Evolutionary conservation across 2,888 invertebrate species (phyloP), one percentile per base, ranked within the genome.

Genomic region (Neoascia interrupta): DNA sequence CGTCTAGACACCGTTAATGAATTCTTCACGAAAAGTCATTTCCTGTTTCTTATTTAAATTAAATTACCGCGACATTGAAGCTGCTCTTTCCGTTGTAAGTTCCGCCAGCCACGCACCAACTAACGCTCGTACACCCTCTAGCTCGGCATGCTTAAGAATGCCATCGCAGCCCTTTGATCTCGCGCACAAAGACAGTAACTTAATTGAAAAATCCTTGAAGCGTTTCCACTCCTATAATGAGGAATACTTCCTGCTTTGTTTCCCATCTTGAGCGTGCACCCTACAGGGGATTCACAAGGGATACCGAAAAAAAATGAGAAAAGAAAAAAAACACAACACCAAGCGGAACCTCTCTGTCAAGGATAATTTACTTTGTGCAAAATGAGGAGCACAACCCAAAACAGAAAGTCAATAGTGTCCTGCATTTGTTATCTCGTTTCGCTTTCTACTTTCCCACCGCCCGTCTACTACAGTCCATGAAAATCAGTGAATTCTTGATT

Each of bases 1-100:
- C 31, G 75, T 76, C 75, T 76, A 76, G 75, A 76, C 69, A n/a
- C 23, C 31, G 56, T 45, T 69, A 58, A 69, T 69, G 63, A 75
- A 69, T 69, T 56, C 63, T 16, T 45, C 18, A 18, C 43, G 34
- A 64, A 64, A 63, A 58, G 28, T 58, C 51, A 63, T 69, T 69
- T 54, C 61, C 54, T 63, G 43, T 64, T 64, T 64, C 73, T 58
- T 73, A 51, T 73, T 64, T 64, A 64, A 73, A 73, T 64, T 58
- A 51, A 73, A 73, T 73, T 73, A 68, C 41, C 43, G 34, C 28
- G 49, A 47, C 28, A 39, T 31, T 56, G 41, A 58, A 43, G 34
- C 31, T 16, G 8, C 13, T 61, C 28, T 39, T 49, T 8, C 26
- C 10, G n/a, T 31, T 31, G 18, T 41, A n/a, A 39, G 13, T 34